phyloP scores from a whole-genome alignment of 2,888 invertebrate genomes.

The Orthosia gracilis region DNA sequence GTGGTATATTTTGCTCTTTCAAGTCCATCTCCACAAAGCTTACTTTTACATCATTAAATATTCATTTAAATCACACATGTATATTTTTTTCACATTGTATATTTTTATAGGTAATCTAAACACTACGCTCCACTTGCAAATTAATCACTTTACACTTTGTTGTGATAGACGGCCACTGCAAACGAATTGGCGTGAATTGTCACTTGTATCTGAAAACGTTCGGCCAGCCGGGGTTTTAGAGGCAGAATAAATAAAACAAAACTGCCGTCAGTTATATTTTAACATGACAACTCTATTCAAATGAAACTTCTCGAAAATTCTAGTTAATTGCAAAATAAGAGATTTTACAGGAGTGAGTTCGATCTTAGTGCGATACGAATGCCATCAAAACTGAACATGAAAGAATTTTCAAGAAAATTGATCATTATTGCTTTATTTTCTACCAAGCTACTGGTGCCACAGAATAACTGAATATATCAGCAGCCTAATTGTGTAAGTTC shows the following conservation, averaged over 20 bases:
- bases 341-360: not conserved
- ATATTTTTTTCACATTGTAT: no score
- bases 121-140: not conserved
- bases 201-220: slow-evolving; percentile 77
- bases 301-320: slow-evolving; percentile 23
- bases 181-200: slow-evolving; percentile 80
- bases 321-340: not conserved
- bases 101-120: not conserved
- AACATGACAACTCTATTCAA: slow-evolving; percentile 72
- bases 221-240: slow-evolving; percentile 73
- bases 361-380: not conserved
- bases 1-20: no score
- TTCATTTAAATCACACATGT: no score
- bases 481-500: no score
- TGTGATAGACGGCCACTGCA: slow-evolving; percentile 68
- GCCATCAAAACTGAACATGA: no score
- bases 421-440: no score
- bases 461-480: no score
- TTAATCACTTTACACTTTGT: slow-evolving; percentile 46
- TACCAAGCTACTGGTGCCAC: no score
- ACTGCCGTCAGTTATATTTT: slow-evolving; percentile 77
- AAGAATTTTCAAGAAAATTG: no score
- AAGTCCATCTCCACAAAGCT: no score
- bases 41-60: no score
- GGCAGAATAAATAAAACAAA: slow-evolving; percentile 76